Percentiles rank a stretch among this genome's conserved stretches.
Evolutionary conservation across 2,113 vertebrate genomes (phyloP).

Genomic region (Podarcis cretensis): DNA sequence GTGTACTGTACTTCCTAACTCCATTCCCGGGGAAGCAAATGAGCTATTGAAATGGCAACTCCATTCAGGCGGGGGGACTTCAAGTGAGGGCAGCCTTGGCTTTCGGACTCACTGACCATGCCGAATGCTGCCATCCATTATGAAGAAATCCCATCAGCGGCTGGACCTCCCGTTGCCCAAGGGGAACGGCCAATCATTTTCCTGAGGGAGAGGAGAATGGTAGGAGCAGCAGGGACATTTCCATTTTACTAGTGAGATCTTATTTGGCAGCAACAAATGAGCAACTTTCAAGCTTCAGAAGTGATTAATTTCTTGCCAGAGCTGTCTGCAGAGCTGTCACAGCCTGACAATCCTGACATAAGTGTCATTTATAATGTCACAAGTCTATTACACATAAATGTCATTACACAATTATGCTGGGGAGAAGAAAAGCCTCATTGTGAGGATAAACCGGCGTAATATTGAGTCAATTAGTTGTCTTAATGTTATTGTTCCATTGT

Average conservation of each 20-base stretch:
- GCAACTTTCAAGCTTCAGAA: slow-evolving; percentile 74
- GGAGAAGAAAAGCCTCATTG: slow-evolving; percentile 53
- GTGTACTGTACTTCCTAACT: background rate
- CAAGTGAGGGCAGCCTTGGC: background rate
- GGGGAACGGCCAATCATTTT: background rate
- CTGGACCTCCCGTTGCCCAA: background rate
- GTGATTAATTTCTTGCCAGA: slow-evolving; percentile 80
- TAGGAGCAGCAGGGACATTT: slow-evolving; percentile 8
- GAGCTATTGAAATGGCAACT: background rate
- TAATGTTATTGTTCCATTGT: slow-evolving; percentile 62
- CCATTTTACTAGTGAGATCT: slow-evolving; percentile 54
- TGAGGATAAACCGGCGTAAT: slow-evolving; percentile 49
- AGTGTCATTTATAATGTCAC: slow-evolving; percentile 81
- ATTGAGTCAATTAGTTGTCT: slow-evolving; percentile 68
- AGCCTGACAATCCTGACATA: slow-evolving; percentile 76
- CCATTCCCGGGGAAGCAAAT: background rate
- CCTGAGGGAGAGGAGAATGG: background rate
- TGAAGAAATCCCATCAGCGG: background rate
- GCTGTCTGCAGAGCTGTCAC: slow-evolving; percentile 76
- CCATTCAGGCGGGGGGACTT: background rate
- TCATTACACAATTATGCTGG: slow-evolving; percentile 78
- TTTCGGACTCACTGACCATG: background rate
- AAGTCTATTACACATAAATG: slow-evolving; percentile 78
- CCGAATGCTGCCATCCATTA: background rate
- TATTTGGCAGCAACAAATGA: slow-evolving; percentile 78